Conservation (phyloP, 2,113 vertebrate genomes). For the Corvus moneduloides region DNA sequence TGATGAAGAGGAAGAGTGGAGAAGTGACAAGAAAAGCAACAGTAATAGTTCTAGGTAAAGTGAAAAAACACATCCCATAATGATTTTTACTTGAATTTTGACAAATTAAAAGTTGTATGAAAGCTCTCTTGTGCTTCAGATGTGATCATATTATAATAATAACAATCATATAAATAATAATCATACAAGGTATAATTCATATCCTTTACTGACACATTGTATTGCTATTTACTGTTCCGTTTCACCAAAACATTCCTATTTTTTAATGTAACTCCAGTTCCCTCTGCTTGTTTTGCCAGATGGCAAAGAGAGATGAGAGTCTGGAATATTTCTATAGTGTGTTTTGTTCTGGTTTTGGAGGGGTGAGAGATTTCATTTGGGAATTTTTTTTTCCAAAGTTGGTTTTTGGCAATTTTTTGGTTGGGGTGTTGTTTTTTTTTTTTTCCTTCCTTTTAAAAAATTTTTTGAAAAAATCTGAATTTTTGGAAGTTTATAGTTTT, state of each 20-base stretch:
- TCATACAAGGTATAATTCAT: no score
- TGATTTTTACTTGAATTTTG: not conserved
- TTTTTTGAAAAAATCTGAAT: not conserved
- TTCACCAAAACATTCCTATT: not conserved
- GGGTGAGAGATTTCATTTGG: rapidly evolving
- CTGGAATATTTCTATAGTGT: not conserved
- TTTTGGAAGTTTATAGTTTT: not conserved
- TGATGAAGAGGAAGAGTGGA: slow-evolving; percentile 90
- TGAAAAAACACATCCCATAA: not conserved
- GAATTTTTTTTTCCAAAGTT: not conserved
- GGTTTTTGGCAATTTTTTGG: rapidly evolving
- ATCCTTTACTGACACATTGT: not conserved
- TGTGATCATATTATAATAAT: not conserved
- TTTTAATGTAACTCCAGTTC: not conserved
- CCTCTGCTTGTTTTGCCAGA: not conserved
- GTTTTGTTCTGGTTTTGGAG: not conserved
- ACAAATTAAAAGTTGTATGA: not conserved
- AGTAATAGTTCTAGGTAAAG: slow-evolving; percentile 85
- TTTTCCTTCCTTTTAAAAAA: not conserved
- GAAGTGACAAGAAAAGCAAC: slow-evolving; percentile 84
- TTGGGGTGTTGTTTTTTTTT: not conserved
- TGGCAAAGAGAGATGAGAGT: not conserved
- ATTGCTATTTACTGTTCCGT: not conserved
- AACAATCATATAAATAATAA: not conserved
- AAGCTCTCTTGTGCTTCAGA: not conserved